These are phyloP conservation scores for Stegophylla sp. DNA, from an alignment of 2,888 invertebrate genomes.

Conservation along the genomic window DNA sequence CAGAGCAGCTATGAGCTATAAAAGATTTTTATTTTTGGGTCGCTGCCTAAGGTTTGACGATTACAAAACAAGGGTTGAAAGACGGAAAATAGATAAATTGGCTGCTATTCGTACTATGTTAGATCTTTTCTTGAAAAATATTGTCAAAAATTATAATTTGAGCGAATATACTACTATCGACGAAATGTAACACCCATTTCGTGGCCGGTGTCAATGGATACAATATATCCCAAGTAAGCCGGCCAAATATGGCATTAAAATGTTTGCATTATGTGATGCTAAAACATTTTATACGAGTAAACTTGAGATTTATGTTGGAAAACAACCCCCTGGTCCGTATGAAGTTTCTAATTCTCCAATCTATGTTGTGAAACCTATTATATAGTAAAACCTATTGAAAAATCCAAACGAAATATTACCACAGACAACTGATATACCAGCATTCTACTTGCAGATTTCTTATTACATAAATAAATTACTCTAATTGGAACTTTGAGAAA, in stretches of 20 bases:
- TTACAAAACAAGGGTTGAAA: neutral
- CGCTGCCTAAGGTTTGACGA: slow-evolving; percentile 28
- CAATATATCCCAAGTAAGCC: slow-evolving; percentile 49
- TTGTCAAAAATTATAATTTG: neutral
- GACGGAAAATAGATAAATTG: slow-evolving; percentile 27
- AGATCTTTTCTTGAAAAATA: slow-evolving; percentile 24
- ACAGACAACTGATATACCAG: slow-evolving; percentile 60
- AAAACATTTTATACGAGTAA: slow-evolving; percentile 36
- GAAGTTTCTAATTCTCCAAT: slow-evolving; percentile 2
- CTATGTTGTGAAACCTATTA: slow-evolving; percentile 19
- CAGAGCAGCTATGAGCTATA: slow-evolving; percentile 13
- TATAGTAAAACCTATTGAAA: slow-evolving; percentile 49
- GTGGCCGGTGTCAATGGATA: slow-evolving; percentile 25
- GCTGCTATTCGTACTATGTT: slow-evolving; percentile 18
- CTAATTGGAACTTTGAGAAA: slow-evolving; percentile 60
- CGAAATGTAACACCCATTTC: slow-evolving; percentile 5
- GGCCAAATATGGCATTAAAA: slow-evolving; percentile 46
- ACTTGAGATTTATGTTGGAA: slow-evolving; percentile 30
- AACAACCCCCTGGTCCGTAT: slow-evolving; percentile 30
- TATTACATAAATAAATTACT: slow-evolving; percentile 60
- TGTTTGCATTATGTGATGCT: slow-evolving; percentile 30
- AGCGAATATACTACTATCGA: neutral
- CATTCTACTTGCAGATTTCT: slow-evolving; percentile 60
- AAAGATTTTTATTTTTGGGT: slow-evolving; percentile 25
- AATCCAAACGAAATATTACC: slow-evolving; percentile 61